phyloP scores from a whole-genome alignment of 2,797 vertebrate species.

The Phrynocephalus vlangalii region DNA sequence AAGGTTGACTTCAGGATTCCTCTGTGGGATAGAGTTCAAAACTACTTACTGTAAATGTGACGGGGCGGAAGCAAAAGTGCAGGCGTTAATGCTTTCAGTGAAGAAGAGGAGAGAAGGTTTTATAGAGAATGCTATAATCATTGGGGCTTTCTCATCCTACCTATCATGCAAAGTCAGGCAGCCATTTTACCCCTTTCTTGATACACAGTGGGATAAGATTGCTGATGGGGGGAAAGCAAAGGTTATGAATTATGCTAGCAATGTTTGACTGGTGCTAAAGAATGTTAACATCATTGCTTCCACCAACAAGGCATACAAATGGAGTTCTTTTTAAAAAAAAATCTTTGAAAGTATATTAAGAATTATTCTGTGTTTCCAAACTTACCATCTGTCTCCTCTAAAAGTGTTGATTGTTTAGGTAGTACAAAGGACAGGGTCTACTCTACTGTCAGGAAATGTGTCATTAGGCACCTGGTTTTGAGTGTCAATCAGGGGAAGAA shows the following conservation, averaged over 20 bases:
- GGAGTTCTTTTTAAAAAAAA: too few species aligned
- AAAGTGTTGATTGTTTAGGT: too few species aligned
- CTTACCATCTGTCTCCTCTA: too few species aligned
- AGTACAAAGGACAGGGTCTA: too few species aligned
- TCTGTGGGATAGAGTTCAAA: background rate
- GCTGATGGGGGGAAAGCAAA: background rate
- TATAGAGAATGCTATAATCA: background rate
- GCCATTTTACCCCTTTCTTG: background rate
- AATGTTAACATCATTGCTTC: background rate
- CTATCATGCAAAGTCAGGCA: background rate
- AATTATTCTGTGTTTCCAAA: background rate
- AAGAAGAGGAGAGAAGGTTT: background rate
- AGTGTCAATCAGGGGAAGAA: too few species aligned
- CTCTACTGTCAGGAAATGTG: too few species aligned
- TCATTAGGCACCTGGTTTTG: too few species aligned
- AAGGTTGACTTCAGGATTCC: background rate
- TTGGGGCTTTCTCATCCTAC: too few species aligned
- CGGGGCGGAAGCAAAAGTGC: accelerated
- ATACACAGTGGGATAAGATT: background rate
- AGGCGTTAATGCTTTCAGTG: background rate
- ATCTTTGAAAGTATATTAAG: background rate
- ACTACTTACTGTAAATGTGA: background rate
- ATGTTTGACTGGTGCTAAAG: background rate
- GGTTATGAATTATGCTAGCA: background rate
- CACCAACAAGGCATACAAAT: background rate